phyloP scores from a whole-genome alignment of 2,797 vertebrate species.

The Phaenicophaeus curvirostris region DNA sequence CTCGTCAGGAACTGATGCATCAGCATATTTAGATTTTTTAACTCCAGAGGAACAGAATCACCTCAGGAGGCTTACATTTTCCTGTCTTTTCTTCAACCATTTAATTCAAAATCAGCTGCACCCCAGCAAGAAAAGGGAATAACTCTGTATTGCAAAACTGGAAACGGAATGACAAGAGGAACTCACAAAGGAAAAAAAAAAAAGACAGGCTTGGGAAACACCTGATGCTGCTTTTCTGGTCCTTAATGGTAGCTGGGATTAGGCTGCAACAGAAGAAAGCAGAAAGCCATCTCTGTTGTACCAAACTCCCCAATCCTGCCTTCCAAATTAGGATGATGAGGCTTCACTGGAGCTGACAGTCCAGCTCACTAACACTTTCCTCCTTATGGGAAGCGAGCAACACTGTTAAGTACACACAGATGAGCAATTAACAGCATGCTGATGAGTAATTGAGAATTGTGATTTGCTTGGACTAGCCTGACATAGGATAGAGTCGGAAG shows the following conservation, averaged over 20 bases:
- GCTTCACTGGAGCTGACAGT: background rate
- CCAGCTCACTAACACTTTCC: background rate
- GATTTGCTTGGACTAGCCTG: background rate
- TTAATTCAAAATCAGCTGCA: background rate
- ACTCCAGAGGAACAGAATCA: background rate
- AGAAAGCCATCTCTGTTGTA: background rate
- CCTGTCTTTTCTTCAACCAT: background rate
- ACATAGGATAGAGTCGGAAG: background rate
- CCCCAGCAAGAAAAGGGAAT: background rate
- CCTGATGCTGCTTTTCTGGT: background rate
- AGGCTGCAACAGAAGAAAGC: background rate
- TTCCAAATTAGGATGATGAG: background rate
- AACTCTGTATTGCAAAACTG: background rate
- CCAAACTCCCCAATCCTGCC: background rate
- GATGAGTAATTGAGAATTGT: background rate
- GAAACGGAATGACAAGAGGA: background rate
- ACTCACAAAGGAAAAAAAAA: background rate
- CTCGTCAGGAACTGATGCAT: background rate
- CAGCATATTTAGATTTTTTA: background rate
- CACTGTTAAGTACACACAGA: background rate
- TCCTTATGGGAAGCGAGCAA: accelerated
- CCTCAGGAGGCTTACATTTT: background rate
- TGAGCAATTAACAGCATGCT: background rate
- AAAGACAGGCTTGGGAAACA: background rate
- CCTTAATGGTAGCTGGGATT: background rate